phyloP scores from a whole-genome alignment of 2,888 invertebrate genomes.

The Lissonota sp. region DNA sequence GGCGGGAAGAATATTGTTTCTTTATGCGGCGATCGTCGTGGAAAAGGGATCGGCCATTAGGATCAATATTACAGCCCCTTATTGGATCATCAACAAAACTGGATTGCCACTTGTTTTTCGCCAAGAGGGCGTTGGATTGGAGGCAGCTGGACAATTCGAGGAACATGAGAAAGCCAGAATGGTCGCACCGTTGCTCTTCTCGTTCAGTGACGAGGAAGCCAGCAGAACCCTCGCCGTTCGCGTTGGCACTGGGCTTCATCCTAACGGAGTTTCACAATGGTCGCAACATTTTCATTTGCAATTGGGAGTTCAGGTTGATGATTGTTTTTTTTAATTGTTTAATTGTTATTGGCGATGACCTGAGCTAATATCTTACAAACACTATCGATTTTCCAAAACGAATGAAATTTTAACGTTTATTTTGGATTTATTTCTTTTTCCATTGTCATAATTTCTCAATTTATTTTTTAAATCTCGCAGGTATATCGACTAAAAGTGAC shows the following conservation, averaged over 20 bases:
- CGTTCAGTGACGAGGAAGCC: slow-evolving; percentile 95
- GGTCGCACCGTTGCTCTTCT: slow-evolving; percentile 96
- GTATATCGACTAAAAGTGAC: slow-evolving; percentile 86
- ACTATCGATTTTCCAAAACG: neutral
- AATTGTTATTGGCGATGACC: no score
- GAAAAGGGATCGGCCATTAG: slow-evolving; percentile 87
- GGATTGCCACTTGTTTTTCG: slow-evolving; percentile 97
- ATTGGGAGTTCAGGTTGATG: slow-evolving; percentile 89
- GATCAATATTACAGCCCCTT: slow-evolving; percentile 92
- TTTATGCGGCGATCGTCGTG: slow-evolving; percentile 88
- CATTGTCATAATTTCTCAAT: no score
- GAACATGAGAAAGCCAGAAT: slow-evolving; percentile 98
- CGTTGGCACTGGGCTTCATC: slow-evolving; percentile 89
- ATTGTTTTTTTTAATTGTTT: slow-evolving; percentile 78
- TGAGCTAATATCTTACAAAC: no score
- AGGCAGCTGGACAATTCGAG: slow-evolving; percentile 95
- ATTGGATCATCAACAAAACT: slow-evolving; percentile 98
- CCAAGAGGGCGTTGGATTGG: slow-evolving; percentile 92
- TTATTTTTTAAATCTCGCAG: slow-evolving; percentile 61
- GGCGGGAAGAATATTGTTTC: slow-evolving; percentile 89
- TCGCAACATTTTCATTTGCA: slow-evolving; percentile 94
- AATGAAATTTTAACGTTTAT: slow-evolving; percentile 8
- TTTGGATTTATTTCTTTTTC: no score
- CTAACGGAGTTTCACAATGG: slow-evolving; percentile 88
- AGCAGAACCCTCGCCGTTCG: slow-evolving; percentile 91